These are phyloP conservation scores for Huso huso DNA, from an alignment of 2,797 vertebrate species.

Conservation along the genomic window DNA sequence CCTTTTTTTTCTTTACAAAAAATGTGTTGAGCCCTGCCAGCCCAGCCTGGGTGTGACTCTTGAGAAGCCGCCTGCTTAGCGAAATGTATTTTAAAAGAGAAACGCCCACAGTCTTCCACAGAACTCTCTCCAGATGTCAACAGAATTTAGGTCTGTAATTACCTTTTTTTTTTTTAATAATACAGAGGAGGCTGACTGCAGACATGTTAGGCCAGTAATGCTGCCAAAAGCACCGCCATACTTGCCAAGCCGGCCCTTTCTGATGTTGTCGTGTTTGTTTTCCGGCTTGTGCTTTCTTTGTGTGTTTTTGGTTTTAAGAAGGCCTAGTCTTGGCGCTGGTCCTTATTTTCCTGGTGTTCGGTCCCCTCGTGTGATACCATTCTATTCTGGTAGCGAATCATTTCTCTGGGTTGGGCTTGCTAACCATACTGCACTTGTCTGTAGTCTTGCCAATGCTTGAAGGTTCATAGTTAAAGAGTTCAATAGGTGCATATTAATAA, in stretches of 20 bases:
- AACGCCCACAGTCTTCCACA: conserved; percentile 24
- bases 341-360: too few relatives aligned
- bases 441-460: too few relatives aligned
- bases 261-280: conserved; percentile 26
- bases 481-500: too few relatives aligned
- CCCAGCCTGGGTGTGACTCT: conserved; percentile 21
- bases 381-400: too few relatives aligned
- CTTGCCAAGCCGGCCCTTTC: conserved; percentile 37
- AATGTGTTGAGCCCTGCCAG: conserved; percentile 24
- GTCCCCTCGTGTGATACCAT: too few relatives aligned
- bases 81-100: conserved; percentile 38
- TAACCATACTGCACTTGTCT: too few relatives aligned
- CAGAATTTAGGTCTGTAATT: conserved; percentile 51
- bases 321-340: too few relatives aligned
- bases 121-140: conserved; percentile 36
- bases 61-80: conserved; percentile 20
- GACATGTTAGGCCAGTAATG: conserved; percentile 23
- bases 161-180: conserved; percentile 42
- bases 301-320: too few relatives aligned
- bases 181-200: conserved; percentile 24
- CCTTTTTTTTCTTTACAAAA: conserved; percentile 19
- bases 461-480: too few relatives aligned
- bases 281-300: too few relatives aligned
- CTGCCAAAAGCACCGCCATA: conserved; percentile 29
- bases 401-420: too few relatives aligned